phyloP scores from a whole-genome alignment of 2,113 vertebrate genomes.

The Rhea americana region DNA sequence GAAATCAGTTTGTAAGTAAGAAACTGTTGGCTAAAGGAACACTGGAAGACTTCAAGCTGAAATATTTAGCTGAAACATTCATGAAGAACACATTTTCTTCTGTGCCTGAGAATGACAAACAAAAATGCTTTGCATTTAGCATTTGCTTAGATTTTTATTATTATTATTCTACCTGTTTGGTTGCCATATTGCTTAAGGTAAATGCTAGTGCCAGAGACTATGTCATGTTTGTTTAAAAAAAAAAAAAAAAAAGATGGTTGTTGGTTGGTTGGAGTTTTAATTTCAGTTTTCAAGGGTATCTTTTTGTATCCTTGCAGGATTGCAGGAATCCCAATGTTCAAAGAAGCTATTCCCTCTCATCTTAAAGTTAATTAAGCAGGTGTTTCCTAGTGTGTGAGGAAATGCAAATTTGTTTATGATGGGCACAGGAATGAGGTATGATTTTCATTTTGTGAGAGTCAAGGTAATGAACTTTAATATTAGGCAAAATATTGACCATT shows the following conservation, averaged over 20 bases:
- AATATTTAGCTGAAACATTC: not conserved
- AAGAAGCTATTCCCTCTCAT: not conserved
- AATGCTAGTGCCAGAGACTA: not conserved
- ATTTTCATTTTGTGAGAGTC: not conserved
- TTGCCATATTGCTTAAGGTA: not conserved
- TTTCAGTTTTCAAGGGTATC: constrained; percentile 11
- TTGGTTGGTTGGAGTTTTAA: not conserved
- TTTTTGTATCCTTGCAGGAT: not conserved
- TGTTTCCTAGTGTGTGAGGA: not conserved
- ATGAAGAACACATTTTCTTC: not conserved
- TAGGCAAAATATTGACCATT: not conserved
- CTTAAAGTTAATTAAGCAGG: constrained; percentile 15
- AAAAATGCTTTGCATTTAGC: not conserved
- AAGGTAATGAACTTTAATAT: not conserved
- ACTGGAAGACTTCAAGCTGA: not conserved
- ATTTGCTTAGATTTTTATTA: not conserved
- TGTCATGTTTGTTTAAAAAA: not conserved
- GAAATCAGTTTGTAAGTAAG: not conserved
- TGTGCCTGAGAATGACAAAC: not conserved
- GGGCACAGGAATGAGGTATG: accelerated
- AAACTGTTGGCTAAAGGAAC: not conserved
- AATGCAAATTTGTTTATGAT: not conserved
- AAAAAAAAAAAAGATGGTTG: not conserved
- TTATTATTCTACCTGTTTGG: not conserved
- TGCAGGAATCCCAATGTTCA: not conserved